Evolutionary conservation across 2,113 vertebrate species (phyloP).

Genomic region (Tiliqua scincoides): DNA sequence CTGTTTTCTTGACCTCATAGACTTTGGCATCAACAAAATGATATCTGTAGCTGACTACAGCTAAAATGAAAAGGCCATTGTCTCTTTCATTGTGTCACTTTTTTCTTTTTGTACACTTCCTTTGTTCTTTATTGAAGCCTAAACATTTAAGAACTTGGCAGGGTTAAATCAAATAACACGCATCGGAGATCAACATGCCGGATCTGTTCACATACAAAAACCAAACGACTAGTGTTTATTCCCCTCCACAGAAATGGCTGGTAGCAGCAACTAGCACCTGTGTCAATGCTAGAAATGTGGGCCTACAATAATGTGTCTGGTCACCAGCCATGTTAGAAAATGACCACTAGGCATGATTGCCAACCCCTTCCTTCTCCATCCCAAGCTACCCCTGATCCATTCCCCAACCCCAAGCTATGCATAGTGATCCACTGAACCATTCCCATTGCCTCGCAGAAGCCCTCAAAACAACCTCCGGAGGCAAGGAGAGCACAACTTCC

Average conservation of each 20-base stretch:
- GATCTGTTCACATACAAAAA: not conserved
- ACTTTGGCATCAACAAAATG: constrained; percentile 13
- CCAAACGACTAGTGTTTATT: not conserved
- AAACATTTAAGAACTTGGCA: constrained; percentile 27
- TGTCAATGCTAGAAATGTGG: not conserved
- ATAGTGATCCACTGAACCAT: too few species aligned
- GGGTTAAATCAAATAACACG: not conserved
- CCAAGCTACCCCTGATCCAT: too few species aligned
- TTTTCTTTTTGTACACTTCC: constrained; percentile 11
- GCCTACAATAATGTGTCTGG: too few species aligned
- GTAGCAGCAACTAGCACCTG: not conserved
- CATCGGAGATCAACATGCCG: constrained; percentile 2
- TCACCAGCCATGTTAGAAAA: too few species aligned
- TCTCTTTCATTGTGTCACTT: not conserved
- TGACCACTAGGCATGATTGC: too few species aligned
- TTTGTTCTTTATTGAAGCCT: too few species aligned
- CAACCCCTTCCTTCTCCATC: too few species aligned
- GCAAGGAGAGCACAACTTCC: too few species aligned
- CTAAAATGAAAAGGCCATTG: constrained; percentile 37
- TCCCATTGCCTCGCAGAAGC: too few species aligned
- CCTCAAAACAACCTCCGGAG: too few species aligned
- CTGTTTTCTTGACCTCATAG: constrained; percentile 31
- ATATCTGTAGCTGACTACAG: not conserved
- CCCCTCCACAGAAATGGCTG: not conserved
- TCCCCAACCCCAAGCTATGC: too few species aligned